phyloP scores from a whole-genome alignment of 2,113 vertebrate genomes.

The Axis porcinus region DNA sequence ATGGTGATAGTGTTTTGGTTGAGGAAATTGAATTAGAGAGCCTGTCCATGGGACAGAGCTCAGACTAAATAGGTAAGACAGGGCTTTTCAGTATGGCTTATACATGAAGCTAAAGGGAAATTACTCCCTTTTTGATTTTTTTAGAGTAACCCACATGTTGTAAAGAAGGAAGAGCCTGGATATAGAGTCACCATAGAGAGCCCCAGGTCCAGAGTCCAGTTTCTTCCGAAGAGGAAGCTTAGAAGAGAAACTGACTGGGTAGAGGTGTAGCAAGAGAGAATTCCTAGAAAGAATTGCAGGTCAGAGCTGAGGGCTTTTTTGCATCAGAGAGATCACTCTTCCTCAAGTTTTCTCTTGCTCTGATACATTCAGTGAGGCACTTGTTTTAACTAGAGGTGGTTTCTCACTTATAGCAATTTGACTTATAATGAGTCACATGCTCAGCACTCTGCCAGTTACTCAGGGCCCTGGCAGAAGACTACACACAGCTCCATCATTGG shows the following conservation, averaged over 20 bases:
- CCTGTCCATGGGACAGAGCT: not conserved
- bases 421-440: constrained; percentile 33
- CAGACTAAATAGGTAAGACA: not conserved
- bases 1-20: not conserved
- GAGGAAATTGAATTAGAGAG: not conserved
- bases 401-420: not conserved
- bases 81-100: not conserved
- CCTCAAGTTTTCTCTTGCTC: not conserved
- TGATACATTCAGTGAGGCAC: not conserved
- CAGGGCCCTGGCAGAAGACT: not conserved
- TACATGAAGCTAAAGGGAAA: not conserved
- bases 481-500: not conserved
- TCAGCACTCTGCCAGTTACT: not conserved
- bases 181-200: too few relatives aligned
- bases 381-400: constrained; percentile 47
- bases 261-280: not conserved
- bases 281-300: constrained; percentile 20
- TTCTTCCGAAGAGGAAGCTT: not conserved
- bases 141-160: not conserved
- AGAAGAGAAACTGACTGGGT: not conserved
- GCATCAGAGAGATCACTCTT: not conserved
- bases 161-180: not conserved
- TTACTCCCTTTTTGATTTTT: not conserved
- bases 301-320: not conserved
- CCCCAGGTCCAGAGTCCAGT: not conserved